These are phyloP conservation scores for Priocnemis perturbator DNA, from an alignment of 2,888 invertebrate species.

Conservation along the genomic window DNA sequence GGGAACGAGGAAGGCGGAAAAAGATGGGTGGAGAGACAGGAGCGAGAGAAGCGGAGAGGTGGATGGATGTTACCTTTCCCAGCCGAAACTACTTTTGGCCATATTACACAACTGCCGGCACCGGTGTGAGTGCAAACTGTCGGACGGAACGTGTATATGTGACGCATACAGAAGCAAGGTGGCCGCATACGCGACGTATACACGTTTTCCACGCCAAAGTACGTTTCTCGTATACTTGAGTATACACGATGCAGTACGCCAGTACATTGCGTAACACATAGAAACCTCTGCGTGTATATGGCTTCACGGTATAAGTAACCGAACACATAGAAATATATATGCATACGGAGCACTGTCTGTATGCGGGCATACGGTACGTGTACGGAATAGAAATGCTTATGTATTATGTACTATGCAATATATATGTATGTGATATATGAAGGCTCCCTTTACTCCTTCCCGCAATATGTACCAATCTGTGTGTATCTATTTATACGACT, in stretches of 20 bases:
- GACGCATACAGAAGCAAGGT: not conserved
- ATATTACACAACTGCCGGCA: not conserved
- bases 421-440: not conserved
- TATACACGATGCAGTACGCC: no score
- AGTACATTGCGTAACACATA: no score
- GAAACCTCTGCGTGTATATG: no score
- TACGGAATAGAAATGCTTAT: not conserved
- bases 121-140: not conserved
- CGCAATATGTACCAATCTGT: conserved; percentile 27
- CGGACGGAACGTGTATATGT: not conserved
- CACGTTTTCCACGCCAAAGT: no score
- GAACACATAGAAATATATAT: no score
- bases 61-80: not conserved
- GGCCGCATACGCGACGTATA: no score
- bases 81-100: conserved; percentile 4
- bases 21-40: not conserved
- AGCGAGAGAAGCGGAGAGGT: not conserved
- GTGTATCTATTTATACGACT: conserved; percentile 39
- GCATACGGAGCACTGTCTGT: not conserved
- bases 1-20: not conserved
- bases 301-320: no score
- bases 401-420: not conserved
- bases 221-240: no score
- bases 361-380: not conserved
- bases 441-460: conserved; percentile 26